Base-by-base conservation (phyloP, 30 jellyfish, hydroid and myxozoan species). In the Turritopsis dohrnii region DNA sequence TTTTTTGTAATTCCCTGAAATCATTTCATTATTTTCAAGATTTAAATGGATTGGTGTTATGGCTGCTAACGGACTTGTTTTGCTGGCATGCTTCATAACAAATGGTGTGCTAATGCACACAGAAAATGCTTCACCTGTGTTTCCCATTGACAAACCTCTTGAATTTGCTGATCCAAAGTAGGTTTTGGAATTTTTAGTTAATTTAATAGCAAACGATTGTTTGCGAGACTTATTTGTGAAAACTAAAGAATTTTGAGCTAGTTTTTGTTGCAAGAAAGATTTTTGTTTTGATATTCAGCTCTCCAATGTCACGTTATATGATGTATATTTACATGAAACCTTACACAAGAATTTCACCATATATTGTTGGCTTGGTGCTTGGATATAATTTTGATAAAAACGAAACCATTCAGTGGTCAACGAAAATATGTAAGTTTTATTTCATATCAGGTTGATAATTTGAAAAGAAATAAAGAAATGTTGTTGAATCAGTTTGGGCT, bases 31-130 rank as follows among this genome's bases (percentile, higher is more conserved):
- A 28, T 28, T 66, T 3, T 82, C 25, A 17, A 81, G 87, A 20
- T 80, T 80, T 26, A 65, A 80, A 80, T n/a, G 52, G 65, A 65
- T 31, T 80, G 87, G 87, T n/a, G 79, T 71, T 26, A 8, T 80
- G 7, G 53, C 53, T 16, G 79, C 65, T 29, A 53, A 53, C 53
- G 87, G 87, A 22, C 26, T 65, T 23, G 7, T 80, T 16, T 24
- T 80, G 17, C 16, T 80, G 20, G 81, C 52, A 22, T 22, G 81
- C 28, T 28, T 80, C 54, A 53, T 80, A 22, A 54, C 87, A 71
- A 80, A 80, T 52, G 87, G 87, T 80, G 52, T 3, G 29, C 53
- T 80, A 80, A 80, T 80, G 20, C 65, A 80, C n/a, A 28, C 26
- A 65, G 29, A 82, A 24, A 73, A 82, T 21, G 87, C 81, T n/a